Conservation (phyloP, 1,140 invertebrate genomes). For the Bradynema listronoti region DNA sequence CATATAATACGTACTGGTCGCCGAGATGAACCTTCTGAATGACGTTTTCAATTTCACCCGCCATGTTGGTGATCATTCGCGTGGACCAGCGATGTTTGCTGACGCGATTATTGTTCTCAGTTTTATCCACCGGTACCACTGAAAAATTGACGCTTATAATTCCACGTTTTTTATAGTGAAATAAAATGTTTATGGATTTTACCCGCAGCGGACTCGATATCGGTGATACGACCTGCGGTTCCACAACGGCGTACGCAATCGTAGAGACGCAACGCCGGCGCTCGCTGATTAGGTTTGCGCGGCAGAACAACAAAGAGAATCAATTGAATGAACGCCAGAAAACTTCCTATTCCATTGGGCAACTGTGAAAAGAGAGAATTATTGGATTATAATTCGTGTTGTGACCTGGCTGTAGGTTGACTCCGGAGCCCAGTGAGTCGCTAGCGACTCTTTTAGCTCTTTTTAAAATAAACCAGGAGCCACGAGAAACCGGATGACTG, state of each 20-base stretch:
- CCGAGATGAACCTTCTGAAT: slow-evolving; percentile 44
- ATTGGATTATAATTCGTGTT: background rate
- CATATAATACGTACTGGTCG: slow-evolving; percentile 31
- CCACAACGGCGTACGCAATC: slow-evolving; percentile 30
- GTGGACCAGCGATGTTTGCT: slow-evolving; percentile 44
- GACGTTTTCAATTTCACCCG: slow-evolving; percentile 43
- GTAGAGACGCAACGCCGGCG: slow-evolving; percentile 43
- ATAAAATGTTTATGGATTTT: background rate
- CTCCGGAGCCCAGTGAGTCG: no score
- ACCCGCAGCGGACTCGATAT: slow-evolving; percentile 37
- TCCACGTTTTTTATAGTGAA: no score
- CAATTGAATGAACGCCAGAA: slow-evolving; percentile 50
- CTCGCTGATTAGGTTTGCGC: slow-evolving; percentile 48
- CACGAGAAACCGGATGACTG: no score
- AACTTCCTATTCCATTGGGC: slow-evolving; percentile 52
- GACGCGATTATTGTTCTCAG: slow-evolving; percentile 24
- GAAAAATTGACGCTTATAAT: no score
- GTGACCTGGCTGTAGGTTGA: no score
- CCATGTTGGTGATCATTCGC: slow-evolving; percentile 36
- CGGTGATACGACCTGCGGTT: slow-evolving; percentile 6
- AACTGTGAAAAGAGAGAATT: slow-evolving; percentile 36
- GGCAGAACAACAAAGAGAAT: slow-evolving; percentile 53
- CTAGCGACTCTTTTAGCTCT: no score
- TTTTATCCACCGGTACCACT: slow-evolving; percentile 43
- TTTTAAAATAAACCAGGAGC: no score